Evolutionary conservation across 2,113 vertebrate species (phyloP).

Genomic region (Herpailurus yagouaroundi): DNA sequence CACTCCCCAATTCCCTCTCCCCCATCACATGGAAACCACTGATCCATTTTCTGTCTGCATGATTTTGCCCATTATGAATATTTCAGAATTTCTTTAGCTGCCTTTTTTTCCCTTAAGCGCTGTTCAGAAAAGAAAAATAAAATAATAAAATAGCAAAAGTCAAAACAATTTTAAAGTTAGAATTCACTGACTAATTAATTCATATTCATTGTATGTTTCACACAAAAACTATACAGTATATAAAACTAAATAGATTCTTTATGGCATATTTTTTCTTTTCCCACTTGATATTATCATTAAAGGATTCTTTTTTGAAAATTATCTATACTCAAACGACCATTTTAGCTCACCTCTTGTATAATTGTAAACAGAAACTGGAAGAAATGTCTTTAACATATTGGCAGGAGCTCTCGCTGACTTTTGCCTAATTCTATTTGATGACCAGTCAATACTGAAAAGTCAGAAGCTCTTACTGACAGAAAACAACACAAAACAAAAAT

Average conservation of each 20-base stretch:
- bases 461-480: background rate
- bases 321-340: background rate
- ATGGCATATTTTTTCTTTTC: background rate
- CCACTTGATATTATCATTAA: background rate
- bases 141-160: background rate
- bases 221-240: background rate
- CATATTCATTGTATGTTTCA: background rate
- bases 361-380: background rate
- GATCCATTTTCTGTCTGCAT: background rate
- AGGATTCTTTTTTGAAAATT: background rate
- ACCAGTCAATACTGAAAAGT: background rate
- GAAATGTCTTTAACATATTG: background rate
- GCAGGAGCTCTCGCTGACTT: background rate
- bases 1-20: background rate
- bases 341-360: background rate
- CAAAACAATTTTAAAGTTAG: background rate
- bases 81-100: background rate
- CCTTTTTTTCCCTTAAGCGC: background rate
- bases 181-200: background rate
- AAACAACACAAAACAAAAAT: background rate
- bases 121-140: background rate
- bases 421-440: background rate
- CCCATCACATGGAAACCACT: background rate
- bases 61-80: background rate
- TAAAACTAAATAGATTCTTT: background rate